Conservation (phyloP, 2,797 vertebrate species). For the Distichodus sexfasciatus region DNA sequence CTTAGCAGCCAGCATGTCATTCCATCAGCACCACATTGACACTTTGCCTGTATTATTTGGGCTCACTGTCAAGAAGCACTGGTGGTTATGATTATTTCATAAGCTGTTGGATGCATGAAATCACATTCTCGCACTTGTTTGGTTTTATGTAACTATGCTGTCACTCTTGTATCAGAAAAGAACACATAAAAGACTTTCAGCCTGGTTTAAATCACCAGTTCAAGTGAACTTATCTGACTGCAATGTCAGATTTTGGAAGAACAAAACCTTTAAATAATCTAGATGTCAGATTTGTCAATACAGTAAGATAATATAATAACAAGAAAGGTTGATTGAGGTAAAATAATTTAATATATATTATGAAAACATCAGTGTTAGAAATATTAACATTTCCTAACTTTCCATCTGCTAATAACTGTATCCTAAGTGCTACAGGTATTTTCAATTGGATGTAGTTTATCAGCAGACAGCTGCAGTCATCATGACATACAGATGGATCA, state of each 20-base stretch:
- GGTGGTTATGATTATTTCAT: conserved; percentile 22
- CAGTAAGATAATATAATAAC: too few relatives aligned
- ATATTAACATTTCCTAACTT: neutral
- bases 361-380: too few relatives aligned
- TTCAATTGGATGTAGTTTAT: neutral
- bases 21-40: conserved; percentile 20
- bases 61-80: conserved; percentile 13
- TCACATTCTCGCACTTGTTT: too few relatives aligned
- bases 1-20: conserved; percentile 21
- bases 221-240: too few relatives aligned
- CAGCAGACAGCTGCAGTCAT: neutral
- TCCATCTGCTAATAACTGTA: neutral
- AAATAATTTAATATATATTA: conserved; percentile 17
- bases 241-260: too few relatives aligned
- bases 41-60: conserved; percentile 24
- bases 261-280: too few relatives aligned
- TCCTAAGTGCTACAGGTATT: neutral
- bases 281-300: too few relatives aligned
- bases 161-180: too few relatives aligned
- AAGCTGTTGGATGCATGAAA: conserved; percentile 24
- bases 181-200: too few relatives aligned
- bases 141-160: too few relatives aligned
- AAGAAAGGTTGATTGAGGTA: too few relatives aligned
- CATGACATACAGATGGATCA: conserved; percentile 14
- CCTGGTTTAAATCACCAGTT: too few relatives aligned